phyloP scores from a whole-genome alignment of 2,888 invertebrate species.

The Clanis bilineata region DNA sequence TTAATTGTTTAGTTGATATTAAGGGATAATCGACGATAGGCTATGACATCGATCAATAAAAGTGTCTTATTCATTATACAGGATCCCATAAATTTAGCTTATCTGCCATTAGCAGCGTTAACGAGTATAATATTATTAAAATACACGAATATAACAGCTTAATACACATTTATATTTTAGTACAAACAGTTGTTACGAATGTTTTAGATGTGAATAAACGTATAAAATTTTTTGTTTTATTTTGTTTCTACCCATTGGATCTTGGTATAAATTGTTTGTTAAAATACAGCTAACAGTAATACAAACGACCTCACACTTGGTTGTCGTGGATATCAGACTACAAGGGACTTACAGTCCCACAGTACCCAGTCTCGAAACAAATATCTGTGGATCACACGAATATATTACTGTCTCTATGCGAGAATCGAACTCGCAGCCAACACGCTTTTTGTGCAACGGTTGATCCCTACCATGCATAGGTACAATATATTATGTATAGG shows the following conservation, averaged over 20 bases:
- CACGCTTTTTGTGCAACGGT: too few species aligned
- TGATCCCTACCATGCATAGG: too few species aligned
- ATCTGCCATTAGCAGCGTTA: slow-evolving; percentile 60
- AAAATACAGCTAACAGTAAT: too few species aligned
- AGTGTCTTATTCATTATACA: slow-evolving; percentile 55
- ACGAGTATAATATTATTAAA: slow-evolving; percentile 58
- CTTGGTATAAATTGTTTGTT: too few species aligned
- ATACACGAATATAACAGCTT: slow-evolving; percentile 73
- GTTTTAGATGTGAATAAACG: slow-evolving; percentile 81
- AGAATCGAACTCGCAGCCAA: too few species aligned
- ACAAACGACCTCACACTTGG: too few species aligned
- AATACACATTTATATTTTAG: slow-evolving; percentile 80
- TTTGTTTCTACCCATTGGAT: slow-evolving; percentile 35
- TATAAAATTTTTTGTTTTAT: slow-evolving; percentile 48
- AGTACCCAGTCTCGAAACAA: too few species aligned
- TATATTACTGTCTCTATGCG: too few species aligned
- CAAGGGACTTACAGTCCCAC: too few species aligned
- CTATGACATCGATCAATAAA: slow-evolving; percentile 52
- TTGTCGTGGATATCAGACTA: too few species aligned
- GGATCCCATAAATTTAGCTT: slow-evolving; percentile 62
- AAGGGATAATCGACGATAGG: slow-evolving; percentile 36
- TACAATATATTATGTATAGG: too few species aligned
- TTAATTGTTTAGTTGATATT: slow-evolving; percentile 40
- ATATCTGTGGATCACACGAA: too few species aligned
- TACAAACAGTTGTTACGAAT: slow-evolving; percentile 79